Evolutionary conservation across 2,797 vertebrate genomes (phyloP).

Genomic region (Arrhamphus sclerolepis): DNA sequence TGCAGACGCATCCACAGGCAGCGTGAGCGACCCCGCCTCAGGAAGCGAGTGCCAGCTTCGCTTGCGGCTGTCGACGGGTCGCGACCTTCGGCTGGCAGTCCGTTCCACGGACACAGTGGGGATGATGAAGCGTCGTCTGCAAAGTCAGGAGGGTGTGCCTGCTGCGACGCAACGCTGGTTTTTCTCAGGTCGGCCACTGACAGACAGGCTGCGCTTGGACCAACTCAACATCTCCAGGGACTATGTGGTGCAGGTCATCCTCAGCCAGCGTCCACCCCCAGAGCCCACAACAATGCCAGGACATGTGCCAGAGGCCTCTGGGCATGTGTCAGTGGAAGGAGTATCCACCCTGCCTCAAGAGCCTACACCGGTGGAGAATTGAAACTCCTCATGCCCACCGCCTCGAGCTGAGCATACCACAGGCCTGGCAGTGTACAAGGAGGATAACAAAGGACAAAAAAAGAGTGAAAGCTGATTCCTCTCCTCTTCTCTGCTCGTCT

Average conservation of each 20-base stretch:
- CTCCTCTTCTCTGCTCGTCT: slow-evolving; percentile 13
- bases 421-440: slow-evolving; percentile 11
- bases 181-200: slow-evolving; percentile 95
- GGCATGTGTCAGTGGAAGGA: slow-evolving; percentile 33
- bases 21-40: slow-evolving; percentile 67
- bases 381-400: slow-evolving; percentile 45
- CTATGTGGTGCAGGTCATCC: slow-evolving; percentile 98
- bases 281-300: slow-evolving; percentile 38
- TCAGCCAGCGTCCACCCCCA: slow-evolving; percentile 88
- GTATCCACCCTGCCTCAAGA: slow-evolving; percentile 70
- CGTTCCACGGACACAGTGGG: slow-evolving; percentile 93
- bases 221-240: slow-evolving; percentile 98
- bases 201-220: slow-evolving; percentile 95
- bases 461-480: slow-evolving; percentile 15
- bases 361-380: slow-evolving; percentile 91
- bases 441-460: slow-evolving; percentile 36
- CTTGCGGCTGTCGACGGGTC: slow-evolving; percentile 94
- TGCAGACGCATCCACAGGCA: slow-evolving; percentile 72
- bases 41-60: slow-evolving; percentile 95
- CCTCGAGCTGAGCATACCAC: slow-evolving; percentile 3
- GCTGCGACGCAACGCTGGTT: slow-evolving; percentile 93
- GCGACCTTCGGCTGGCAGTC: slow-evolving; percentile 91
- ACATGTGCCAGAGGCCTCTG: slow-evolving; percentile 46
- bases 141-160: slow-evolving; percentile 88
- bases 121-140: slow-evolving; percentile 94